Percentiles rank a stretch among this genome's conserved stretches.
phyloP scores from a whole-genome alignment of 2,113 vertebrate species.

The Puffinus mauretanicus region DNA sequence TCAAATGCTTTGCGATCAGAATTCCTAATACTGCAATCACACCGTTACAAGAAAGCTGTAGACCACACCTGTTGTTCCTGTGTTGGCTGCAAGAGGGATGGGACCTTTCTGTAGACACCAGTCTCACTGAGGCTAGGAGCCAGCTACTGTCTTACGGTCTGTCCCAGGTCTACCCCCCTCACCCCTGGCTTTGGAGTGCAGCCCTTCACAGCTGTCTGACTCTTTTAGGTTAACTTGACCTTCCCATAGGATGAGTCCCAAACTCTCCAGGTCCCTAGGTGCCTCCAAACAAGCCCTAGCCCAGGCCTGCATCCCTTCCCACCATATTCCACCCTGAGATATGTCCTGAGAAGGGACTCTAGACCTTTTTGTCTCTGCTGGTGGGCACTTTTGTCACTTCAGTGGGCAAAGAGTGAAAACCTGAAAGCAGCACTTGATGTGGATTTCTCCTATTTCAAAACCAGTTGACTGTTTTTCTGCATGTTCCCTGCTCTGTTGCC shows the following conservation, averaged over 20 bases:
- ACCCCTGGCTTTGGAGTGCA: neutral
- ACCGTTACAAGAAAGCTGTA: neutral
- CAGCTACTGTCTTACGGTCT: neutral
- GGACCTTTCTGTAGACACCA: neutral
- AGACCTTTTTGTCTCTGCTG: neutral
- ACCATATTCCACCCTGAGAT: neutral
- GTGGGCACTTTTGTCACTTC: neutral
- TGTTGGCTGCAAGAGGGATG: neutral
- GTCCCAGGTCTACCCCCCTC: neutral
- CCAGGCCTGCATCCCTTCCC: neutral
- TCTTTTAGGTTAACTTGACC: neutral
- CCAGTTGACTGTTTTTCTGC: neutral
- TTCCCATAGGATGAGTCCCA: neutral
- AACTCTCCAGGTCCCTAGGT: neutral
- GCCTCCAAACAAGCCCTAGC: neutral
- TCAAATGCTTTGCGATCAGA: neutral
- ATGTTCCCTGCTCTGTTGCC: neutral
- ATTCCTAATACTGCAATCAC: neutral
- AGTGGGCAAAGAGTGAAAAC: neutral
- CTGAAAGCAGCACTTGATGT: neutral
- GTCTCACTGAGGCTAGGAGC: neutral
- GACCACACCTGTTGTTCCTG: neutral
- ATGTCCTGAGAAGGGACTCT: neutral
- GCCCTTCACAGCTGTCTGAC: neutral
- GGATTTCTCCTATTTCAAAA: neutral